These are phyloP conservation scores for Isurus oxyrinchus DNA, from an alignment of 2,113 vertebrate genomes.

Conservation along the genomic window DNA sequence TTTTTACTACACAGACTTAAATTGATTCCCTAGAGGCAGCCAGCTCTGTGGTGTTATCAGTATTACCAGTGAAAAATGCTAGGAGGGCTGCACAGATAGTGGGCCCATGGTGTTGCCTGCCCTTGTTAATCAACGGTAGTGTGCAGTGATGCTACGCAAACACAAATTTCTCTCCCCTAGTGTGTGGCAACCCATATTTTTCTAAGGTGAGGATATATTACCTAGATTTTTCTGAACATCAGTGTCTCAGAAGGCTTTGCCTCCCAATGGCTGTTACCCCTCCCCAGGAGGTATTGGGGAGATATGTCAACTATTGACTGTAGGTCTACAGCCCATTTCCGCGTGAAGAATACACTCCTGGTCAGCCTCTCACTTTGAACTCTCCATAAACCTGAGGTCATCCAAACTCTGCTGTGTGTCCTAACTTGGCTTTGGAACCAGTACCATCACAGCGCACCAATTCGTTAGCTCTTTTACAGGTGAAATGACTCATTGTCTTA, in stretches of 20 bases:
- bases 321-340: neutral
- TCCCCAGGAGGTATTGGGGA: neutral
- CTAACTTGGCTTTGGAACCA: no score
- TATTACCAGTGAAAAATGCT: neutral
- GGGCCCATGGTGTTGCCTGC: neutral
- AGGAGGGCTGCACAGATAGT: no score
- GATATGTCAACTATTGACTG: neutral
- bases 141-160: neutral
- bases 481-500: no score
- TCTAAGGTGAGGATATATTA: neutral
- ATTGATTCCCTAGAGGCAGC: neutral
- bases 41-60: neutral
- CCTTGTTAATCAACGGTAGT: neutral
- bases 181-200: neutral
- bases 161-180: neutral
- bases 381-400: no score
- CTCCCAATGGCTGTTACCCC: neutral
- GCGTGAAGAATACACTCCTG: no score
- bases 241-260: no score
- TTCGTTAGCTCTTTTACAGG: no score
- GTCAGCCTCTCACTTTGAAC: no score
- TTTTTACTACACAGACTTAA: neutral
- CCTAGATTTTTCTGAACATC: neutral
- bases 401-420: no score
- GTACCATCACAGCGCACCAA: no score